Evolutionary conservation across 2,888 invertebrate species (phyloP).

Genomic region (Leptogaster cylindrica): DNA sequence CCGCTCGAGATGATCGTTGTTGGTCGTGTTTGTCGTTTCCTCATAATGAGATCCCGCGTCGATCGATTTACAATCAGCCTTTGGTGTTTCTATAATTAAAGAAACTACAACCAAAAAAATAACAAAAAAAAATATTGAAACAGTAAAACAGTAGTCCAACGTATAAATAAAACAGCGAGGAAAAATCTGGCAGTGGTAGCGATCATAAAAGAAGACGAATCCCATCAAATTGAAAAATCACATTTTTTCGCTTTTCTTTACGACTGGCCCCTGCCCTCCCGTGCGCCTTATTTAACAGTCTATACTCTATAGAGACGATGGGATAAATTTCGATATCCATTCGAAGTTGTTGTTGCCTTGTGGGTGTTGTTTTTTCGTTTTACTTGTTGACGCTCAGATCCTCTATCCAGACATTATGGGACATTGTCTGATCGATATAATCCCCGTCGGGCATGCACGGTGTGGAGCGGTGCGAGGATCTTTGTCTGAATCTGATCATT

Average conservation of each 20-base stretch:
- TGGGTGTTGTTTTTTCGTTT: not conserved
- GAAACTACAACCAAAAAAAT: not conserved
- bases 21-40: not conserved
- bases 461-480: not conserved
- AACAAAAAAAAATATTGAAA: not conserved
- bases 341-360: not conserved
- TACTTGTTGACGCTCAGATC: not conserved
- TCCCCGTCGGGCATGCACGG: not conserved
- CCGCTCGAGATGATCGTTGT: not conserved
- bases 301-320: not conserved
- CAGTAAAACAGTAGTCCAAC: conserved; percentile 9
- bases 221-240: conserved; percentile 38
- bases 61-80: conserved; percentile 14
- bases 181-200: not conserved
- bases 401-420: conserved; percentile 6
- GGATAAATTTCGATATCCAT: not conserved
- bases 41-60: conserved; percentile 1
- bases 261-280: conserved; percentile 11
- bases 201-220: conserved; percentile 30
- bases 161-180: conserved; percentile 6
- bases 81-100: conserved; percentile 27
- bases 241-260: conserved; percentile 20
- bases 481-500: conserved; percentile 6
- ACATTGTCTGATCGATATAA: conserved; percentile 21
- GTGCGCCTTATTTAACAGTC: no score